phyloP scores from a whole-genome alignment of 2,888 invertebrate genomes.

The Pediacus dermestoides region DNA sequence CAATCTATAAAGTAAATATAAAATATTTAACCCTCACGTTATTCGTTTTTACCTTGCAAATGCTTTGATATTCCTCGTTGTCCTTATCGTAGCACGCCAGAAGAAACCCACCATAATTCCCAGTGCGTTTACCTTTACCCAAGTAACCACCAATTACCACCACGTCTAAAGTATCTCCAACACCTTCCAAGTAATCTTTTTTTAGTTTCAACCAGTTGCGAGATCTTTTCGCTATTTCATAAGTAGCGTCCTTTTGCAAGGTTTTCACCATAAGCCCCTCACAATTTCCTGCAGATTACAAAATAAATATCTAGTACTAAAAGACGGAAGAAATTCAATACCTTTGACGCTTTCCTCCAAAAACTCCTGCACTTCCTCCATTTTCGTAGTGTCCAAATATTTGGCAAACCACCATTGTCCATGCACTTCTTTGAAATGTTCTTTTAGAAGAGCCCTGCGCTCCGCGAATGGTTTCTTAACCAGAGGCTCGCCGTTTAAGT shows the following conservation, averaged over 20 bases:
- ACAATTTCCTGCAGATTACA: conserved; percentile 82
- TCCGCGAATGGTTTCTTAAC: conserved; percentile 73
- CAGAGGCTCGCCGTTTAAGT: conserved; percentile 81
- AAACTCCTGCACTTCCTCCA: conserved; percentile 92
- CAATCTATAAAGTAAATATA: conserved; percentile 65
- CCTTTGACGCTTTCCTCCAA: conserved; percentile 91
- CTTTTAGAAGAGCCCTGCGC: conserved; percentile 68
- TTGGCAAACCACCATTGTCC: conserved; percentile 90
- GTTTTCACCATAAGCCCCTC: conserved; percentile 99
- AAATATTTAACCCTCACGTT: conserved; percentile 20
- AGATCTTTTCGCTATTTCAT: conserved; percentile 95
- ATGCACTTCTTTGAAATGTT: conserved; percentile 66
- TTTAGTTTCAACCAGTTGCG: conserved; percentile 95
- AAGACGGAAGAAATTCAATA: conserved; percentile 29
- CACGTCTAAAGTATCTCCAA: conserved; percentile 93
- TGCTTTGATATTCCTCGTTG: conserved; percentile 87
- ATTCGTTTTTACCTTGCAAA: conserved; percentile 83
- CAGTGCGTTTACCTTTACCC: conserved; percentile 91
- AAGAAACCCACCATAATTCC: conserved; percentile 91
- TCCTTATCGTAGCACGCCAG: conserved; percentile 89
- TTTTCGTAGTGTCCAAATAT: conserved; percentile 72
- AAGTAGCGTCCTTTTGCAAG: conserved; percentile 80
- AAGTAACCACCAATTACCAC: conserved; percentile 93
- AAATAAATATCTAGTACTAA: conserved; percentile 1
- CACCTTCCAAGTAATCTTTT: conserved; percentile 95